Base-by-base conservation (phyloP, 2,888 invertebrate genomes). In the Griposia aprilina region DNA sequence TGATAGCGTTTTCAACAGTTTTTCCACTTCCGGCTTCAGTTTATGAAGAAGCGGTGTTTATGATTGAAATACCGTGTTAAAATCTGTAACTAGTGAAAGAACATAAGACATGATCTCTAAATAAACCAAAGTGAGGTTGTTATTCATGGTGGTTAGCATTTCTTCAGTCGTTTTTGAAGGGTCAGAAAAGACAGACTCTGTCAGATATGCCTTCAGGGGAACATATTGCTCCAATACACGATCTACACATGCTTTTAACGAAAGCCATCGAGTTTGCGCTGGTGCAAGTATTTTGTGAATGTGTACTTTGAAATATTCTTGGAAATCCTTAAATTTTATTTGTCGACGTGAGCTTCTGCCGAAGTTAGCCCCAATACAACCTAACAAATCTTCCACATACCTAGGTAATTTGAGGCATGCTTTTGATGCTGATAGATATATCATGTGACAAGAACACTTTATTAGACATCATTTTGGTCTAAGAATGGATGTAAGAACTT, bases 391-490 rank as follows among this genome's bases (percentile, higher is more conserved):
- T 63, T 63, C 50, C 4, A 30, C 67, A 26, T 50, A 26, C 17
- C 67, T 17, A 10, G 67, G 67, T 50, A 67, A 11, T 67, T 67
- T 66, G 11, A 65, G 45, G 45, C 45, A 65, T 5, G 65, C 65
- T 65, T 65, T 65, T n/a, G 65, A 65, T 45, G 65, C 65, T n/a
- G 45, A 65, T 41, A 65, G 15, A 23, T 65, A n/a, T 13, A 65
- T 65, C 45, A 65, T 65, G 4, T 65, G 45, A n/a, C 65, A 65
- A 23, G 65, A 45, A 45, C 45, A 65, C 6, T 65, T 65, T 65
- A 65, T 65, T n/a, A n/a, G n/a, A n/a, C n/a, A n/a, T n/a, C n/a
- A n/a, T 36, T 36, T 36, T 36, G 30, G 2, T 36, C 30, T 36
- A 36, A 36, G 30, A 36, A 36, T 36, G 30, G 30, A 36, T 36